phyloP scores from a whole-genome alignment of 2,888 invertebrate genomes.

The Chalcis sispes region DNA sequence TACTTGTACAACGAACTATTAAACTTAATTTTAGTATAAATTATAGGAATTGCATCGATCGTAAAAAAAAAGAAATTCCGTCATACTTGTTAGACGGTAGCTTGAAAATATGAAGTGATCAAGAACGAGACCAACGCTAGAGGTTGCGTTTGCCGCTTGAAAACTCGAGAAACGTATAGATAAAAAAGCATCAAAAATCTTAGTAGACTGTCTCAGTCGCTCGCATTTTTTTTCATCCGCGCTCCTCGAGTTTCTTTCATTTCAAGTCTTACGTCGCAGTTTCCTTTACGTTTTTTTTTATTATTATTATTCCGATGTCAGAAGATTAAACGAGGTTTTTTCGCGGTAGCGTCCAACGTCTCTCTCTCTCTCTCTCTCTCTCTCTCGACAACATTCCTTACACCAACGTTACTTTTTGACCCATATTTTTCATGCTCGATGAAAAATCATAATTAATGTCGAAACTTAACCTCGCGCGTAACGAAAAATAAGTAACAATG shows the following conservation, averaged over 20 bases:
- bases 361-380: not conserved
- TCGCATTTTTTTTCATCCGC: not conserved
- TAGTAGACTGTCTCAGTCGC: too few species aligned
- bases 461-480: not conserved
- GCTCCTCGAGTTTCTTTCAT: slow-evolving; percentile 13
- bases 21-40: not conserved
- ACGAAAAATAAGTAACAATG: not conserved
- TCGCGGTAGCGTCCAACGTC: not conserved
- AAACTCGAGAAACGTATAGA: slow-evolving; percentile 9
- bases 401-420: slow-evolving; percentile 1
- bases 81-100: not conserved
- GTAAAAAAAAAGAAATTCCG: not conserved
- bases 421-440: not conserved
- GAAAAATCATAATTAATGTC: slow-evolving; percentile 30
- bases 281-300: not conserved
- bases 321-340: slow-evolving; percentile 21
- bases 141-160: slow-evolving; percentile 8
- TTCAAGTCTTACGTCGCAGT: not conserved
- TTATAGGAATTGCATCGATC: not conserved
- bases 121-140: slow-evolving; percentile 11
- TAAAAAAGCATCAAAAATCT: slow-evolving; percentile 22
- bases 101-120: slow-evolving; percentile 5
- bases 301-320: slow-evolving; percentile 14
- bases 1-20: not conserved
- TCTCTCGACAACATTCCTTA: not conserved